A percentile compares a stretch with the other conserved stretches of the same genome.
Evolutionary conservation across 1,140 invertebrate genomes (phyloP).

Genomic region (Lutraria rhynchaena): DNA sequence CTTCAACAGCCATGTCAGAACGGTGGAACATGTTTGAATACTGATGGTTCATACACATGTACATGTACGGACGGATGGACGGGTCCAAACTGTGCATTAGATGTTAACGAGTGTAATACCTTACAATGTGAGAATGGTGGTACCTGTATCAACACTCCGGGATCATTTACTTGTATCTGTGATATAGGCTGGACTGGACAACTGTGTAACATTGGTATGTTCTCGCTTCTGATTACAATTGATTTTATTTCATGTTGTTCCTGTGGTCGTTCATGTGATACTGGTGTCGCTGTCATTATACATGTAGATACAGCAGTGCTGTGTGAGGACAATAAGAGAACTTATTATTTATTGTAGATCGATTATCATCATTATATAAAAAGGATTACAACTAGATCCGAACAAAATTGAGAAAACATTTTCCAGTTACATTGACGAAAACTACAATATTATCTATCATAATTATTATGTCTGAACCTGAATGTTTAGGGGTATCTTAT

Average conservation of each 20-base stretch:
- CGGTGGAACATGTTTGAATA: conserved; percentile 46
- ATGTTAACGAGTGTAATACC: conserved; percentile 35
- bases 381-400: too few relatives aligned
- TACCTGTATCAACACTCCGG: conserved; percentile 55
- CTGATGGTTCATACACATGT: conserved; percentile 45
- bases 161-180: conserved; percentile 57
- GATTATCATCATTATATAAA: too few relatives aligned
- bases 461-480: too few relatives aligned
- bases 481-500: too few relatives aligned
- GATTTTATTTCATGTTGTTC: conserved; percentile 4
- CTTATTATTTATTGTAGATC: background rate
- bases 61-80: conserved; percentile 30
- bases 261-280: background rate
- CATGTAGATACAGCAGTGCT: background rate
- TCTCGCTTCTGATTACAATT: background rate
- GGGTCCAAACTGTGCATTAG: conserved; percentile 24
- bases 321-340: background rate
- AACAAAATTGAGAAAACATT: too few relatives aligned
- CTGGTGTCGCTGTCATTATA: background rate
- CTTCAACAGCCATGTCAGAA: conserved; percentile 58
- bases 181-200: conserved; percentile 43
- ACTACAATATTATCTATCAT: too few relatives aligned
- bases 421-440: too few relatives aligned
- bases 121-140: conserved; percentile 50
- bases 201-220: conserved; percentile 48